A percentile compares a stretch with the other conserved stretches of the same genome.
phyloP scores from a whole-genome alignment of 2,797 vertebrate genomes.

The Pangasius sanitwongsei region DNA sequence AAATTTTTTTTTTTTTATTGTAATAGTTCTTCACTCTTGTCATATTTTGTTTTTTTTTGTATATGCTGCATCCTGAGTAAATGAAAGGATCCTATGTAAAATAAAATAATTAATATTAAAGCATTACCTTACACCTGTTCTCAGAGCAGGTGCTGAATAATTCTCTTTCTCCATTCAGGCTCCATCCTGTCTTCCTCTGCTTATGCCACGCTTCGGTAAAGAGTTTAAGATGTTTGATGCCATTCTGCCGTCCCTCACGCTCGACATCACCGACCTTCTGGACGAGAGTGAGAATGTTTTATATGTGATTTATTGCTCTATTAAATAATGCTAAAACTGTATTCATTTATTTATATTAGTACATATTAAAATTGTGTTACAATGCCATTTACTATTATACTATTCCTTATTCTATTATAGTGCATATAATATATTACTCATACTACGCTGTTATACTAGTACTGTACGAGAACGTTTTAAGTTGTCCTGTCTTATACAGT shows the following conservation, averaged over 20 bases:
- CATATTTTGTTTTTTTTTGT: not conserved
- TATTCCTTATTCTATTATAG: not conserved
- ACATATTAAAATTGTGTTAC: not conserved
- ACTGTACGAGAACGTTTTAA: not conserved
- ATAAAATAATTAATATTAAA: not conserved
- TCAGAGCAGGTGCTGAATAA: not conserved
- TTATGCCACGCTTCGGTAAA: constrained; percentile 85
- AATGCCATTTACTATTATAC: not conserved
- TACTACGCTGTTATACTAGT: not conserved
- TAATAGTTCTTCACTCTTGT: not conserved
- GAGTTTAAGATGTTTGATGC: constrained; percentile 86
- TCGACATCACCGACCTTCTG: constrained; percentile 86
- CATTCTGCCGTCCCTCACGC: constrained; percentile 78
- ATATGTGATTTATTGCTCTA: not conserved
- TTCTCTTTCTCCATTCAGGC: constrained; percentile 65
- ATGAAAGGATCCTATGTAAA: not conserved
- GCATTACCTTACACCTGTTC: not conserved
- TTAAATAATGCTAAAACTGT: not conserved
- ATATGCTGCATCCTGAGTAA: not conserved
- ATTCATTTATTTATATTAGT: not conserved
- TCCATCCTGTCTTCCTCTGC: constrained; percentile 81
- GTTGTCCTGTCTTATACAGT: not conserved
- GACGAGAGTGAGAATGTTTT: constrained; percentile 75
- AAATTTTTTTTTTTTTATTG: not conserved
- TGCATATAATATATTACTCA: not conserved